Base-by-base conservation (phyloP, 2,113 vertebrate genomes). In the Ascaphus truei region DNA sequence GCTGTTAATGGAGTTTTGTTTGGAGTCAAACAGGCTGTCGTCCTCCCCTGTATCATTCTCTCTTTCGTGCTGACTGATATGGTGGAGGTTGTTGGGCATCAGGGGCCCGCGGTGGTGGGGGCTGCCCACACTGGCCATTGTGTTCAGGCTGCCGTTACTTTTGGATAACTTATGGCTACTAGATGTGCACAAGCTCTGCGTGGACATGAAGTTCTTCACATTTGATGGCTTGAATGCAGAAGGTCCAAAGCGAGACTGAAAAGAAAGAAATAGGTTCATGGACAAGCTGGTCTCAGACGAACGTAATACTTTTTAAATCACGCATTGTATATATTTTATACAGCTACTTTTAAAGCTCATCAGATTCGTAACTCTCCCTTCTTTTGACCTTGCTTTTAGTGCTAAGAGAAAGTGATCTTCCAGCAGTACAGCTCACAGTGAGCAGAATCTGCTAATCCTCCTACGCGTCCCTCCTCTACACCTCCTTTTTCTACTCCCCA, bases 1-100 rank as follows among this genome's bases (percentile, higher is more conserved):
- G 41, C 95, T 98, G 84, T 88, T 97, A 81, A 95, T 91, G 69
- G 95, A 96, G 52, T 96, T 95, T 74, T 96, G 89, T 48, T 93
- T 93, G 3, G 94, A 95, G 77, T 96, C 94, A 0, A 56, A 94
- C 56, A 69, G 77, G 85, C 88, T 90, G 0, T 93, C 67, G 4
- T 60, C 92, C 55, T 98, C 95, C 23, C 18, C 18, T 5, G 29
- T 36, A 22, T 69, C 56, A 22, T 43, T 47, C 15, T 52, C 45
- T 16, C 34, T 57, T 33, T 23, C 30, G 0, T 98, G 95, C 68
- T 92, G 84, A 80, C 85, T 91, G 76, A 89, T 84, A 68, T 86
- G 83, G 0, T 90, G 89, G 39, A 89, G 80, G 76, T 91, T 78
- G 57, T 87, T 86, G 53, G 37, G 90, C 71, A 74, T 89, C 69